Evolutionary conservation across 2,888 invertebrate genomes (phyloP), one percentile per base, ranked within the genome.

Genomic region (Endotricha flammealis): DNA sequence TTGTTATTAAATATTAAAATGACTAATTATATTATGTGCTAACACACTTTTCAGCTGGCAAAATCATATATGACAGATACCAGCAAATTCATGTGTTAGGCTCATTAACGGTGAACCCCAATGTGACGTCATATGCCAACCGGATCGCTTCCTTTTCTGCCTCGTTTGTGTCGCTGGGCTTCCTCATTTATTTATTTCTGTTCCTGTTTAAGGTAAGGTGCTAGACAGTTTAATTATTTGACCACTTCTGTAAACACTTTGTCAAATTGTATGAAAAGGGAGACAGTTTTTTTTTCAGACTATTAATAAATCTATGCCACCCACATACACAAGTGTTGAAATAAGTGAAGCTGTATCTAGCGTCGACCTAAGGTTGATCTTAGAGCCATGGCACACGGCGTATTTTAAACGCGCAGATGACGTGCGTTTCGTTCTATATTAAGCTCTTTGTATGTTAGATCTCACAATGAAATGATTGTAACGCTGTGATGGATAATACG

Each of bases 11-110:
- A n/a, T 1, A 25, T 11, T 33, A 5, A 14, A 4, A 25, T 14
- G 17, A 29, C 29, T 34, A 10, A 35, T 13, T 24, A 17, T 27
- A 12, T 9, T 3, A 16, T 28, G 23, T 49, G 42, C 58, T 65
- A 66, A 68, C 57, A 51, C 50, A 38, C 24, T 70, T 70, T 67
- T 73, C 87, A 91, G 91, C 90, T 70, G 87, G 88, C 48, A 79
- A 88, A 64, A 89, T 89, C 49, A 80, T 91, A 46, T 91, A 89
- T 79, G 85, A 91, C 57, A 81, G 91, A 62, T 90, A 88, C 77
- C 89, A 90, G 66, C 89, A 90, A 63, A 83, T 91, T 44, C 67
- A 83, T 64, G 72, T 83, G 50, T 61, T 86, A 53, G 80, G 85
- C 50, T 79, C 86, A 69, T 67, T 85, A 81, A 82, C 83, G 68